Evolutionary conservation across 2,888 invertebrate genomes (phyloP).

Genomic region (Gastracanthus pulcherrimus): DNA sequence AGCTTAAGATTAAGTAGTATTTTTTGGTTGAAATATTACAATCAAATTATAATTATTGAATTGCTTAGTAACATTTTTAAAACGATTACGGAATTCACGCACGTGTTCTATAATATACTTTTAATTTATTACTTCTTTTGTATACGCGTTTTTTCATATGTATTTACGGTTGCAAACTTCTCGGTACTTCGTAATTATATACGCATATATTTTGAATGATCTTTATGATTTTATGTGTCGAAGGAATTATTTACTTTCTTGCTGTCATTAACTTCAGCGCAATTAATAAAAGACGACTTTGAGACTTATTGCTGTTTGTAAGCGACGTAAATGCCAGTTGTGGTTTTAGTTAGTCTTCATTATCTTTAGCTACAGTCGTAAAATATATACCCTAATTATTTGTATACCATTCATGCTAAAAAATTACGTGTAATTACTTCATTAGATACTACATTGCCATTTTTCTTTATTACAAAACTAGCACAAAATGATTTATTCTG

Average conservation of each 20-base stretch:
- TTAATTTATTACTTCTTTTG: background rate
- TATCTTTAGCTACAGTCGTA: slow-evolving; percentile 8
- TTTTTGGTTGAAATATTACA: no score
- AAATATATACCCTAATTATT: slow-evolving; percentile 23
- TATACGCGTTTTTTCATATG: background rate
- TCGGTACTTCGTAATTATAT: background rate
- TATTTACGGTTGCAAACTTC: background rate
- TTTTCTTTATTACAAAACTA: background rate
- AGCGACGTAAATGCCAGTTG: slow-evolving; percentile 22
- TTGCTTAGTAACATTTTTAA: no score
- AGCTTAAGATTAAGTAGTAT: no score
- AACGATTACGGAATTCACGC: no score
- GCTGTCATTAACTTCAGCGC: slow-evolving; percentile 16
- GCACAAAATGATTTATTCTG: background rate
- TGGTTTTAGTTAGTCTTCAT: slow-evolving; percentile 41
- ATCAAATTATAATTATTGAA: no score
- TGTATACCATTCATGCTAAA: background rate
- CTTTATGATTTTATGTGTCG: background rate
- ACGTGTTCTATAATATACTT: no score
- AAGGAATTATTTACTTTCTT: slow-evolving; percentile 28
- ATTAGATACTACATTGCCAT: background rate
- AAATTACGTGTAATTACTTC: slow-evolving; percentile 23
- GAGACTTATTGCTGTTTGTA: background rate
- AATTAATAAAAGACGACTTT: slow-evolving; percentile 42
- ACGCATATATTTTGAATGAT: background rate